These are phyloP conservation scores for Phaethon lepturus DNA, from an alignment of 2,113 vertebrate species.

Conservation along the genomic window DNA sequence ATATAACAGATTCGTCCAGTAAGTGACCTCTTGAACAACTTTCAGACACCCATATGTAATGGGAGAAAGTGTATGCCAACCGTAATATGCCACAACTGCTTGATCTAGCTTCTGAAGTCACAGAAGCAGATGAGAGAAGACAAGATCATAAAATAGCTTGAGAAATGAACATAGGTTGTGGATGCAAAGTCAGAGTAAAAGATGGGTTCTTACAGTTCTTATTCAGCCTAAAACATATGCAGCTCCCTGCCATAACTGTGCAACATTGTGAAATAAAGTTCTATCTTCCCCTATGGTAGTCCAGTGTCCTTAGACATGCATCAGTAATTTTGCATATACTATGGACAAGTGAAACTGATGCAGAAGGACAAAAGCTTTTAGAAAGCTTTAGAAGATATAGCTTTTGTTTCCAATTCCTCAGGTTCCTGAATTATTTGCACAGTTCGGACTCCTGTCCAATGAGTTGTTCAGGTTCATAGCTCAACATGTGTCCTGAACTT, in stretches of 20 bases:
- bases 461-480: neutral
- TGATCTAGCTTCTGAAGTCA: neutral
- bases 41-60: accelerated
- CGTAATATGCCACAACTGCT: neutral
- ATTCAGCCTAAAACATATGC: neutral
- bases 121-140: neutral
- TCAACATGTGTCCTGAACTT: neutral
- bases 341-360: neutral
- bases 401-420: neutral
- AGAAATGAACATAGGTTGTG: neutral
- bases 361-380: neutral
- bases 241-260: neutral
- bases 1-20: neutral
- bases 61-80: accelerated
- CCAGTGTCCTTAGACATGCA: neutral
- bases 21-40: neutral
- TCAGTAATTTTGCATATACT: neutral
- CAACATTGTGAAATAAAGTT: neutral
- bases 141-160: neutral
- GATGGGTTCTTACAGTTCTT: neutral
- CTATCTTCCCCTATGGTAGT: neutral
- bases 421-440: neutral
- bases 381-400: neutral
- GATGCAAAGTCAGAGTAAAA: neutral
- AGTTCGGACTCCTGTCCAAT: neutral